Percentiles rank a stretch among this genome's conserved stretches.
phyloP scores from a whole-genome alignment of 2,797 vertebrate species.

The Onychomys leucogaster region DNA sequence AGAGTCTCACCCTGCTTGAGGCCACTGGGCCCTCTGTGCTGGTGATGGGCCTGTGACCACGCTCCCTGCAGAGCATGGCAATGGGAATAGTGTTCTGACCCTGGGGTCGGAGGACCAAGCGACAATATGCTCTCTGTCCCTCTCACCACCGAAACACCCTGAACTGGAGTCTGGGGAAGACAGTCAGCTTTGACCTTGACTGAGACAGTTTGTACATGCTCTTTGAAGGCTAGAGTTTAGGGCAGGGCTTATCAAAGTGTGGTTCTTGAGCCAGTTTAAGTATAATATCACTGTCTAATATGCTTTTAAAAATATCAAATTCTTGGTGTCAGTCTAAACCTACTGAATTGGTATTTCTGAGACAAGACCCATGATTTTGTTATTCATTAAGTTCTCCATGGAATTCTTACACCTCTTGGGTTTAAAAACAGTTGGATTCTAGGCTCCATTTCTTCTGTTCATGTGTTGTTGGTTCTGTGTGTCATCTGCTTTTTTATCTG shows the following conservation, averaged over 20 bases:
- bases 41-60: not conserved
- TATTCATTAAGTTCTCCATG: not conserved
- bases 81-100: not conserved
- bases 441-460: not conserved
- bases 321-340: not conserved
- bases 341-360: not conserved
- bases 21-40: fast-evolving
- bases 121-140: not conserved
- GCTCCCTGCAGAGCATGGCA: fast-evolving
- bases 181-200: not conserved
- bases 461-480: not conserved
- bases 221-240: not conserved
- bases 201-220: not conserved
- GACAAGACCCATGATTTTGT: not conserved
- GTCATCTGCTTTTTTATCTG: not conserved
- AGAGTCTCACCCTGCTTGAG: not conserved
- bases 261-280: not conserved
- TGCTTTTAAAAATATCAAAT: constrained; percentile 34
- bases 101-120: not conserved
- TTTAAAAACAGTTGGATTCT: not conserved
- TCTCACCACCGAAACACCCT: no score
- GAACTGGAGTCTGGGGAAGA: not conserved
- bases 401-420: not conserved
- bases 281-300: not conserved
- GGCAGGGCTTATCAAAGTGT: not conserved